phyloP scores from a whole-genome alignment of 1,140 invertebrate species.

The Diachasma alloeum region DNA sequence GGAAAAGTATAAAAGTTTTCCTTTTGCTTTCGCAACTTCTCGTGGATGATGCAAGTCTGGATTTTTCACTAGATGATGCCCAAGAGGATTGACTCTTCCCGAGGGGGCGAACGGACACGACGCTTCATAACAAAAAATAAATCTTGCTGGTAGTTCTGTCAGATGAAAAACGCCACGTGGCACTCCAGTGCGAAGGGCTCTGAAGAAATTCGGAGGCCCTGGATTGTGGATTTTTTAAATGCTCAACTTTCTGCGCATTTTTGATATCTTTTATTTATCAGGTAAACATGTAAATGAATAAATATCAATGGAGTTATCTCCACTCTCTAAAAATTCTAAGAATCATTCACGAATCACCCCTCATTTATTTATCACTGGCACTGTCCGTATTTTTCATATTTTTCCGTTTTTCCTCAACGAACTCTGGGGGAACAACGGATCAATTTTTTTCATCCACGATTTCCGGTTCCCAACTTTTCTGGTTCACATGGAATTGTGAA shows the following conservation, averaged over 20 bases:
- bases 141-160: background rate
- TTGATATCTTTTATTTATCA: constrained; percentile 58
- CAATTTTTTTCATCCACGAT: too few species aligned
- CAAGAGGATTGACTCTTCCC: background rate
- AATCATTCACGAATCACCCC: background rate
- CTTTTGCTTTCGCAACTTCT: background rate
- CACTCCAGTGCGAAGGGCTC: background rate
- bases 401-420: background rate
- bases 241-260: constrained; percentile 35
- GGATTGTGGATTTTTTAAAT: background rate
- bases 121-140: background rate
- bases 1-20: background rate
- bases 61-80: background rate
- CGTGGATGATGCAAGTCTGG: background rate
- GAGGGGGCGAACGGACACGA: background rate
- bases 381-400: background rate
- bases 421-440: background rate
- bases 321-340: background rate
- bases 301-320: background rate
- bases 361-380: background rate
- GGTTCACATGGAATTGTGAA: background rate
- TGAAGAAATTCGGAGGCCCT: background rate
- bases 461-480: too few species aligned
- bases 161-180: background rate
- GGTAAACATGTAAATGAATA: constrained; percentile 55